Evolutionary conservation across 1,140 invertebrate species (phyloP).

Genomic region (Augochlora pura): DNA sequence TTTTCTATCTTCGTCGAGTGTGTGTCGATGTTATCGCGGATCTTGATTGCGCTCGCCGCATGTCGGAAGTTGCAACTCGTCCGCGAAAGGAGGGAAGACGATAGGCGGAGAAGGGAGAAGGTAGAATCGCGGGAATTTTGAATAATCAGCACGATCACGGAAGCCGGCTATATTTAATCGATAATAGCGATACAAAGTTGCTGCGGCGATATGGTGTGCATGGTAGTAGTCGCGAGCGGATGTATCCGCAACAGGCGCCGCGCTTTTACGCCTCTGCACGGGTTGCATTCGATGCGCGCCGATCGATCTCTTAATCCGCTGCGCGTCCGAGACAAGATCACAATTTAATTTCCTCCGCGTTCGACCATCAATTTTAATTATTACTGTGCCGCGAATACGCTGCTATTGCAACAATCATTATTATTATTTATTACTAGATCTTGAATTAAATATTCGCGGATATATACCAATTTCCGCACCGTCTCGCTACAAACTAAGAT

Average conservation of each 20-base stretch:
- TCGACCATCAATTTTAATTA: too few relatives aligned
- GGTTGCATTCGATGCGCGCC: background rate
- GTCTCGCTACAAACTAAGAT: too few relatives aligned
- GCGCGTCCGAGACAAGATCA: background rate
- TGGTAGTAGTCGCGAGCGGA: background rate
- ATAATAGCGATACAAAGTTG: slow-evolving; percentile 5
- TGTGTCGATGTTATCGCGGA: slow-evolving; percentile 40
- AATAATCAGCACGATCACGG: slow-evolving; percentile 32
- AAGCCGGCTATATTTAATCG: slow-evolving; percentile 23
- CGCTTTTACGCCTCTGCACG: background rate
- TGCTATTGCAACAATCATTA: too few relatives aligned
- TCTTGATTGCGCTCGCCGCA: slow-evolving; percentile 30
- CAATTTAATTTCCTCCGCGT: too few relatives aligned
- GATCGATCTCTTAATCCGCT: background rate
- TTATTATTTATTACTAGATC: too few relatives aligned
- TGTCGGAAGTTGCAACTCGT: slow-evolving; percentile 34
- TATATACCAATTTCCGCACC: too few relatives aligned
- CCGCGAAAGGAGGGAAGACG: slow-evolving; percentile 11
- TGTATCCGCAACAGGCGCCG: too few relatives aligned
- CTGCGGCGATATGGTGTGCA: too few relatives aligned
- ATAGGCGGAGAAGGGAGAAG: too few relatives aligned
- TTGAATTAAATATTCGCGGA: too few relatives aligned
- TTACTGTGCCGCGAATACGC: too few relatives aligned
- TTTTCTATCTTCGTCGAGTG: slow-evolving; percentile 12
- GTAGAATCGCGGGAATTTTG: slow-evolving; percentile 43